Base-by-base conservation (phyloP, 2,888 invertebrate genomes). In the Galerucella nymphaeae region DNA sequence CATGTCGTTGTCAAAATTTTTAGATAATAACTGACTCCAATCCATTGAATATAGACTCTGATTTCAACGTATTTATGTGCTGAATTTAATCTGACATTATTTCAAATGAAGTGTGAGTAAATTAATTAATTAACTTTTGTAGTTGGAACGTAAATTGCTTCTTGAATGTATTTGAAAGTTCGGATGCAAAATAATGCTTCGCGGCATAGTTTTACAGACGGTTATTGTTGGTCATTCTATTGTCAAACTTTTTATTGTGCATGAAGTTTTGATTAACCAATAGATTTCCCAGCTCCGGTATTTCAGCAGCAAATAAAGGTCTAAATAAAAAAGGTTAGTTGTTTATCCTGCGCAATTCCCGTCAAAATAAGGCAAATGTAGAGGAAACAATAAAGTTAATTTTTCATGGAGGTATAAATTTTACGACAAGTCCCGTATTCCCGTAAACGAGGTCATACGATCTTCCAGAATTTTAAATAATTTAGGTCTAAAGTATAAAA, bases 401-500 rank as follows among this genome's bases (percentile, higher is more conserved):
- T 74, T 68, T 74, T 74, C 65, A 74, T 71, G 64, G 66, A 64
- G 42, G 42, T 59, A 55, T 65, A 74, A 67, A 71, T 74, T 71
- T 74, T 74, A 74, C 65, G 74, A 74, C 71, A 63, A 71, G 68
- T 68, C 71, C 68, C 71, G 67, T 71, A 61, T 65, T 53, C 70
- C 71, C 53, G 67, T 71, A 71, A 71, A 71, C 64, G 65, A 68
- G 71, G 74, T 71, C 71, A 74, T 68, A 74, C 67, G 74, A 71
- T 71, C 67, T 66, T 65, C 68, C 71, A 68, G 74, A 74, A 71
- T 71, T 71, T 74, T 71, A 71, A 71, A 74, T 65, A 74, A 71
- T 74, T 71, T 74, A 71, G 61, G 61, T 61, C 48, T 68, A 68
- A 68, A 68, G 61, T 68, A 68, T 68, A 68, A 61, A 68, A 68